Conservation (phyloP, 2,888 invertebrate species). For the Trisateles emortualis region DNA sequence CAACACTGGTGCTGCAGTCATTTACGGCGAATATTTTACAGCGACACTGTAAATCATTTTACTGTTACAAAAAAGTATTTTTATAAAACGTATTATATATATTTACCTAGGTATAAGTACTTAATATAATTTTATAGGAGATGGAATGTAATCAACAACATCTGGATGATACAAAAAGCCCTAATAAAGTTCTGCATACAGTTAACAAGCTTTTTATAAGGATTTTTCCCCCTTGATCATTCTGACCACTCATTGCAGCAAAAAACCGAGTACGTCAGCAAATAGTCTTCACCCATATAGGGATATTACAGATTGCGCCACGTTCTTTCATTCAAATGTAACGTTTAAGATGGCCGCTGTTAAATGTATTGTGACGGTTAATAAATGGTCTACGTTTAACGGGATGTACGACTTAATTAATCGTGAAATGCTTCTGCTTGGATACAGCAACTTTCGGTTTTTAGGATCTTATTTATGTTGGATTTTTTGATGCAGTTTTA, state of each 20-base stretch:
- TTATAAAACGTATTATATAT: too few relatives aligned
- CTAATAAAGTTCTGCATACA: slow-evolving; percentile 5
- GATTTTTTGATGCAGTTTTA: too few relatives aligned
- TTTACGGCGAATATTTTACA: too few relatives aligned
- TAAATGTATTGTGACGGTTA: slow-evolving; percentile 82
- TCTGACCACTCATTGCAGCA: neutral
- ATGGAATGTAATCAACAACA: neutral
- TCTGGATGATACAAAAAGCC: neutral
- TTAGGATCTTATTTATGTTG: slow-evolving; percentile 8
- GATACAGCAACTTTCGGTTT: slow-evolving; percentile 59
- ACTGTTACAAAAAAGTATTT: too few relatives aligned
- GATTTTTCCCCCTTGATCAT: neutral
- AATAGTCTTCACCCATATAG: slow-evolving; percentile 11
- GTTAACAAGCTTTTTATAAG: neutral
- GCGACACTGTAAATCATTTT: too few relatives aligned
- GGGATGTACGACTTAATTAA: slow-evolving; percentile 75
- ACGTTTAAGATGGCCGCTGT: slow-evolving; percentile 66
- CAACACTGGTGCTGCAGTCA: too few relatives aligned
- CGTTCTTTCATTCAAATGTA: slow-evolving; percentile 37
- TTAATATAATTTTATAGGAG: neutral
- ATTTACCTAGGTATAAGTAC: neutral
- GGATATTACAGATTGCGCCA: slow-evolving; percentile 22
- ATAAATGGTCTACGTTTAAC: slow-evolving; percentile 78
- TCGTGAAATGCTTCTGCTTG: slow-evolving; percentile 65
- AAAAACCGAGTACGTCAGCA: slow-evolving; percentile 6